Base-by-base conservation (phyloP, 2,888 invertebrate genomes). In the Oeneis ivallda region DNA sequence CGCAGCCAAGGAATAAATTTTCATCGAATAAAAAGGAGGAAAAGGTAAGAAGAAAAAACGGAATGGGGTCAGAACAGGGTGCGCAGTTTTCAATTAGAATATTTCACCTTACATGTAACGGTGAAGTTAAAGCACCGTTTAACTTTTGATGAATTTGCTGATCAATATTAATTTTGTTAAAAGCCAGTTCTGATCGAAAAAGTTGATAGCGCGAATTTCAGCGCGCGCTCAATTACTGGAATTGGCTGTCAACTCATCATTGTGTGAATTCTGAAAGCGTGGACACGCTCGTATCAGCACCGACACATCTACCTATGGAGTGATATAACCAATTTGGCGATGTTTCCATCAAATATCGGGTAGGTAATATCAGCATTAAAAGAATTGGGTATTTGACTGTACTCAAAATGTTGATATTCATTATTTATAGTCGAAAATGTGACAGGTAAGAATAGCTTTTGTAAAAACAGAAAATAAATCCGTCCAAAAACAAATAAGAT, bases 201-300 rank as follows among this genome's bases (percentile, higher is more conserved):
- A 47, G 32, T 63, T 60, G 69, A 69, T 69, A 69, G 54, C 64
- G 60, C 10, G 58, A 59, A 58, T 53, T 56, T 59, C 64, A 62
- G 57, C 53, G 63, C 19, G 60, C 71, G 64, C 43, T 71, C 72
- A 73, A 73, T 72, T 71, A 73, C 66, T 66, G 64, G 69, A 71
- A 72, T 73, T 71, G 72, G 52, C 65, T 71, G 71, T 71, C 71
- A 67, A 70, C 68, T 62, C 68, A 43, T 65, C 60, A 63, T 52
- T 52, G 54, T 50, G 43, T 49, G 54, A 37, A 39, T 39, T 39
- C 37, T 64, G 39, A 66, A 49, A 50, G 37, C 58, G 19, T 62
- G 61, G 57, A 63, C 47, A 62, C 15, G 15, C 15, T 3, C 8
- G 8, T 65, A 65, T 66, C 65, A 45, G 57, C 53, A 37, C 0